Conservation (phyloP, 2,113 vertebrate species). For the Paralichthys olivaceus region DNA sequence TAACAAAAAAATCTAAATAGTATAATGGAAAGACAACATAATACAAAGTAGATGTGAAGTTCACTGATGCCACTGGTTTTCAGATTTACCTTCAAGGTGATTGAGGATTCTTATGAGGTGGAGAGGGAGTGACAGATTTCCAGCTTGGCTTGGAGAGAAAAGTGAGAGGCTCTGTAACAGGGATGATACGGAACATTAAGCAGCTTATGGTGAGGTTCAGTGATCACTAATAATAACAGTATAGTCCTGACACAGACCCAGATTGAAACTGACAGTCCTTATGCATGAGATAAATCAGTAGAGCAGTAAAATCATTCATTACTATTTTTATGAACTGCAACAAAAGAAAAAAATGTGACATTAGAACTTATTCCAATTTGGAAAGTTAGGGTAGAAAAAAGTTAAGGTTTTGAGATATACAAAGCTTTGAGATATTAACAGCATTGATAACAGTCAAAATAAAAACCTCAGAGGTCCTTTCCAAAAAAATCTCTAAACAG, state of each 20-base stretch:
- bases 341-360: constrained; percentile 4
- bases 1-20: not conserved
- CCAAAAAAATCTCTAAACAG: no score
- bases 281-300: constrained; percentile 32
- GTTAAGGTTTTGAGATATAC: no score
- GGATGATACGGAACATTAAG: constrained; percentile 70
- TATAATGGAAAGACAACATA: not conserved
- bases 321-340: constrained; percentile 25
- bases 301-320: constrained; percentile 17
- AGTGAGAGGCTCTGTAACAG: constrained; percentile 35
- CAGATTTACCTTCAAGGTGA: constrained; percentile 40
- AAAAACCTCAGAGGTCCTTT: no score
- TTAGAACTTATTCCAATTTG: constrained; percentile 1
- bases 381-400: constrained; percentile 27
- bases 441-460: no score
- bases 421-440: no score
- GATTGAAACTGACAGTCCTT: constrained; percentile 37
- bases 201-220: constrained; percentile 56
- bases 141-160: not conserved
- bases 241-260: constrained; percentile 34
- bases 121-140: constrained; percentile 16
- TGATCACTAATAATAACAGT: constrained; percentile 51
- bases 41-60: constrained; percentile 6
- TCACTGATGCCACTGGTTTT: constrained; percentile 32
- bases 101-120: constrained; percentile 22